Base-by-base conservation (phyloP, 2,113 vertebrate genomes). In the Mellivora capensis region DNA sequence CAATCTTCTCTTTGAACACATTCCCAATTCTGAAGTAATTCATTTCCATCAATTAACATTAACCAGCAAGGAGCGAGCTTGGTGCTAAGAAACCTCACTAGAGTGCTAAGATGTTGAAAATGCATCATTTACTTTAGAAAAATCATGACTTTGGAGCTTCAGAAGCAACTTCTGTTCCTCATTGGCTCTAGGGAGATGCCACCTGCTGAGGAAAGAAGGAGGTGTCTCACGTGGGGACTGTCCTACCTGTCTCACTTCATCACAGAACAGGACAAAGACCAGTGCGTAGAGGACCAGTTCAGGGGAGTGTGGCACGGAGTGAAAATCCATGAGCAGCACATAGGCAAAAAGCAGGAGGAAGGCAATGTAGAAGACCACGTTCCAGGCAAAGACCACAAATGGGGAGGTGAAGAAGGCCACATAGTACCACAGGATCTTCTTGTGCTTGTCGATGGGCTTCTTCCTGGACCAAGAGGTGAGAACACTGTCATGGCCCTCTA, bases 341-440 rank as follows among this genome's bases (percentile, higher is more conserved):
- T 99, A 99, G 89, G 99, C 99, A 0, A 99, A 99, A 11, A 99
- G 99, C 97, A 99, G 96, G 71, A 99, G 99, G 99, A 99, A 99
- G 89, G 99, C 99, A 0, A 99, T 99, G 98, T 99, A 99, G 96
- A 99, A 99, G 92, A 99, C 99, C 25, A 99, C 99, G 3, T 99
- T 99, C 99, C 99, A 99, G 97, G 99, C 99, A 98, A 99, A 99
- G 98, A 99, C 99, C 96, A 99, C 99, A 86, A 99, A 99, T 0
- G 99, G 99, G 0, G 99, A 99, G 9, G 98, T 98, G 98, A 99
- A 99, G 98, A 99, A 99, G 71, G 98, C 98, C 95, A 98, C 98
- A 0, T 99, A 99, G 72, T 98, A 98, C 64, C 99, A 97, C 3
- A 99, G 79, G 77, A 99, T 89, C 77, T 96, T 98, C 97, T 98